Evolutionary conservation across 2,113 vertebrate species (phyloP).

Genomic region (Sturnus vulgaris): DNA sequence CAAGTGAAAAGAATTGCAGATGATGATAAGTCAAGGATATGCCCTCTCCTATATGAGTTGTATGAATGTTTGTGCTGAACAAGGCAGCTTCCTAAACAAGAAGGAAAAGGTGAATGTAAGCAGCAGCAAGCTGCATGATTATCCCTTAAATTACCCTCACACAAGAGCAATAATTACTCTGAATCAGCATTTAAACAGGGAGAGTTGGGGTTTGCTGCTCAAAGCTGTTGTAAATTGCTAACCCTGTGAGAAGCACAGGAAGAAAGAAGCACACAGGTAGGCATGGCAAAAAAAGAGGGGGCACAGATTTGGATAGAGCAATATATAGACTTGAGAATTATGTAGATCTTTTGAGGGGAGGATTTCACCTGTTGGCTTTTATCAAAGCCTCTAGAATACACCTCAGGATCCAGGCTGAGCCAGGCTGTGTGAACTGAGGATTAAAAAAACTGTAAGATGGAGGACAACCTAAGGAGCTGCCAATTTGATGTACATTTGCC

Average conservation of each 20-base stretch:
- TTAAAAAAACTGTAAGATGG: background rate
- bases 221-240: background rate
- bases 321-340: background rate
- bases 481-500: background rate
- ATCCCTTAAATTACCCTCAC: background rate
- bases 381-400: background rate
- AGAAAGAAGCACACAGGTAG: background rate
- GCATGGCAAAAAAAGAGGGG: fast-evolving
- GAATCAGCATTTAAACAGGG: background rate
- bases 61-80: constrained; percentile 1
- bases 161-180: constrained; percentile 24
- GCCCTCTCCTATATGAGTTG: background rate
- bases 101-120: constrained; percentile 24
- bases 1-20: constrained; percentile 24
- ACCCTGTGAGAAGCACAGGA: background rate
- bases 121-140: background rate
- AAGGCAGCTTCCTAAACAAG: background rate
- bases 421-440: background rate
- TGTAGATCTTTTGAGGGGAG: fast-evolving
- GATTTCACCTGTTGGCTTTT: background rate
- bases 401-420: background rate
- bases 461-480: background rate
- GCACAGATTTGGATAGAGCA: background rate
- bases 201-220: background rate
- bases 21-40: constrained; percentile 38